A percentile compares a stretch with the other conserved stretches of the same genome.
phyloP scores from a whole-genome alignment of 2,888 invertebrate genomes.

The Notocelia uddmanniana region DNA sequence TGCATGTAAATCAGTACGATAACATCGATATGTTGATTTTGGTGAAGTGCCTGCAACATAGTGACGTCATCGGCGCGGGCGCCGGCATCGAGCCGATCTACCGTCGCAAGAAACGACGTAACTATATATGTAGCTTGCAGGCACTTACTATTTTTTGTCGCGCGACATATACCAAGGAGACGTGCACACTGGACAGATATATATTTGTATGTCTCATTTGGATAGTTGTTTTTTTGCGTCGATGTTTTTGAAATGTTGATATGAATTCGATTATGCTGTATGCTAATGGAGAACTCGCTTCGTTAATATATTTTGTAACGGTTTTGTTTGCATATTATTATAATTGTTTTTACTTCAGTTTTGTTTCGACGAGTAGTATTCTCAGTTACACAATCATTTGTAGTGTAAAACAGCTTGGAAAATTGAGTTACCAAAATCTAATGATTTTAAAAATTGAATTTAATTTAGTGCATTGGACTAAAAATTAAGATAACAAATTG shows the following conservation, averaged over 20 bases:
- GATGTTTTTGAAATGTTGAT: background rate
- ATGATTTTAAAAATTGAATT: too few species aligned
- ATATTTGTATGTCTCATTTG: conserved; percentile 33
- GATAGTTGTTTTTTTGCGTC: background rate
- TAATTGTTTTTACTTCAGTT: too few species aligned
- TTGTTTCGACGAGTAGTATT: too few species aligned
- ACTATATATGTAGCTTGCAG: background rate
- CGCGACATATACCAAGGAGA: conserved; percentile 1
- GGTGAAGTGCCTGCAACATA: conserved; percentile 27
- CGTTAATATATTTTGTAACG: too few species aligned
- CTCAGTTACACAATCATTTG: too few species aligned
- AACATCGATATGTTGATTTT: background rate
- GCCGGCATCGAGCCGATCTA: conserved; percentile 21
- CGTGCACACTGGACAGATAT: conserved; percentile 52
- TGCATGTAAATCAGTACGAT: background rate
- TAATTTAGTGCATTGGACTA: too few species aligned
- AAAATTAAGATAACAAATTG: too few species aligned
- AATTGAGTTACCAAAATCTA: too few species aligned
- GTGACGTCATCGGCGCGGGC: conserved; percentile 34
- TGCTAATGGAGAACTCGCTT: background rate
- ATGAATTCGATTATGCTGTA: background rate
- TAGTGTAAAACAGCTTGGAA: too few species aligned
- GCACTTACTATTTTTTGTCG: conserved; percentile 6
- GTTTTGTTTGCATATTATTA: too few species aligned
- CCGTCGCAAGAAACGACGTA: conserved; percentile 1